Conservation (phyloP, 2,797 vertebrate species). For the Enteromius mattozi region DNA sequence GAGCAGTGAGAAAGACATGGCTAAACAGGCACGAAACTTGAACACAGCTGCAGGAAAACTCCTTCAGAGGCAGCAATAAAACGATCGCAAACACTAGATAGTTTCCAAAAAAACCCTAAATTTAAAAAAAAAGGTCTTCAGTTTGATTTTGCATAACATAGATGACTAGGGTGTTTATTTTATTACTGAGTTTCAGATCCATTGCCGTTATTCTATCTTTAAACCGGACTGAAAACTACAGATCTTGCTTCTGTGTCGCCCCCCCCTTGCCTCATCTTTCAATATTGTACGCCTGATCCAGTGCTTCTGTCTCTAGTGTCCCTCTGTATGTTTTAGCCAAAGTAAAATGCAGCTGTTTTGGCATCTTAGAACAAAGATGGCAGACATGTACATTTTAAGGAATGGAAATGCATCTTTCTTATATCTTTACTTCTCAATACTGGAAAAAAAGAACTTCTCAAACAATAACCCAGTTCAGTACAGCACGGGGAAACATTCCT, state of each 20-base stretch:
- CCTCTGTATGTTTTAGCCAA: constrained; percentile 48
- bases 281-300: constrained; percentile 67
- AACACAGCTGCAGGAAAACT: constrained; percentile 92
- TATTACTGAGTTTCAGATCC: constrained; percentile 64
- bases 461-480: constrained; percentile 36
- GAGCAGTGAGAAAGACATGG: constrained; percentile 93
- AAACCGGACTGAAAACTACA: constrained; percentile 55
- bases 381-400: constrained; percentile 39
- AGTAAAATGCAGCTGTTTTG: constrained; percentile 44
- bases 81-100: constrained; percentile 13
- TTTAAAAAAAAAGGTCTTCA: constrained; percentile 33
- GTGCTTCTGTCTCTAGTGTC: constrained; percentile 50
- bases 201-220: constrained; percentile 52
- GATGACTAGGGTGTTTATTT: constrained; percentile 72
- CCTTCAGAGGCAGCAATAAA: constrained; percentile 90
- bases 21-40: constrained; percentile 97
- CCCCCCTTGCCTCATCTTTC: constrained; percentile 65
- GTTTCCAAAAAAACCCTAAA: constrained; percentile 51
- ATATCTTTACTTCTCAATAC: constrained; percentile 46
- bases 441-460: constrained; percentile 14
- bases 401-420: constrained; percentile 45
- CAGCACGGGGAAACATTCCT: constrained; percentile 38
- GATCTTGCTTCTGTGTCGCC: constrained; percentile 51
- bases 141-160: constrained; percentile 70
- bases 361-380: constrained; percentile 14